Evolutionary conservation across 2,888 invertebrate genomes (phyloP), one percentile per base, ranked within the genome.

Genomic region (Cyaniris semiargus): DNA sequence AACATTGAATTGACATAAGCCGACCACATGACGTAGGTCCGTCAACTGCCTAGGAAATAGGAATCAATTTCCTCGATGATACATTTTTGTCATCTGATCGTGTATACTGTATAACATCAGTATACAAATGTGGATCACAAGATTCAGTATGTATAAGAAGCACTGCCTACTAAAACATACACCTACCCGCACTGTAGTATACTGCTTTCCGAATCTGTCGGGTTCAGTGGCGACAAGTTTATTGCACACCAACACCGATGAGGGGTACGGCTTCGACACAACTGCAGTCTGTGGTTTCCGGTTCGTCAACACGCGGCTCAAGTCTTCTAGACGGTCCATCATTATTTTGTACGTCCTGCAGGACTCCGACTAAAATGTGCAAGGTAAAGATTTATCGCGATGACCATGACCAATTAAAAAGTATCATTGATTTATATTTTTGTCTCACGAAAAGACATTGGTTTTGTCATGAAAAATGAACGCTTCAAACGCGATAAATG

Each of bases 301-400:
- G 75, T 82, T 79, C 31, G 82, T 83, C 80, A 89, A 88, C 82
- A 88, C 76, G 0, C 86, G 87, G 82, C 87, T 87, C 80, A 93
- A 78, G 81, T 93, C 92, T 82, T 92, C 92, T 80, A 93, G 79
- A 82, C 91, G 92, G 38, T 83, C 86, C 90, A 92, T 90, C 83
- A 93, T 92, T 78, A 93, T 89, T 84, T 92, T 90, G 86, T 93
- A 93, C 0, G 93, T 93, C 79, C 89, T 90, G 83, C 89, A 92
- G 70, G 92, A 88, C 8, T 89, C 86, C 21, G 85, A 81, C 91
- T 91, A 60, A 76, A 74, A 53, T 58, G 23, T 3, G 56, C 53
- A 60, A 15, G 6, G n/a, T 38, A 38, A 7, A 18, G 21, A n/a
- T 58, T 58, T 58, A 18, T 53, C 48, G 5, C 48, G 21, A 58